Conservation (phyloP, 2,888 invertebrate species). For the Acanthococcus lagerstroemiae region DNA sequence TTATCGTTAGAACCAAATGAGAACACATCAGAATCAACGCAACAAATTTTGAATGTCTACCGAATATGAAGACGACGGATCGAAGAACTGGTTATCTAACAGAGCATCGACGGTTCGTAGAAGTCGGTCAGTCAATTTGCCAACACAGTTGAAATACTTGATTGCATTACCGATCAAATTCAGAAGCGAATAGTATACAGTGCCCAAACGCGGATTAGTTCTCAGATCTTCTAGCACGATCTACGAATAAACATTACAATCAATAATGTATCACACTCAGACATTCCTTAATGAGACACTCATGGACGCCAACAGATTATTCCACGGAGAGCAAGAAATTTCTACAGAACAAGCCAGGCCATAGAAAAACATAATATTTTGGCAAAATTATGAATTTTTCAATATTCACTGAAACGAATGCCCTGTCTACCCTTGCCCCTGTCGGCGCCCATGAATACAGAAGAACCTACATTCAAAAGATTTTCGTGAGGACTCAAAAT, state of each 20-base stretch:
- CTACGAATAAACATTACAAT: constrained; percentile 1
- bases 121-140: constrained; percentile 10
- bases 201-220: constrained; percentile 17
- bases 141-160: constrained; percentile 10
- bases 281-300: not conserved
- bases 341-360: too few relatives aligned
- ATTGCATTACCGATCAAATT: constrained; percentile 14
- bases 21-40: not conserved
- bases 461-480: constrained; percentile 5
- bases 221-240: constrained; percentile 7
- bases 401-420: too few relatives aligned
- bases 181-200: constrained; percentile 1
- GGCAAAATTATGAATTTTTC: too few relatives aligned
- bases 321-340: too few relatives aligned
- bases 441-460: too few relatives aligned
- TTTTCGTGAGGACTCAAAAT: constrained; percentile 10
- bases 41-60: not conserved
- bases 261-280: not conserved
- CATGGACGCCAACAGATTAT: too few relatives aligned
- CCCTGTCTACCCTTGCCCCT: too few relatives aligned
- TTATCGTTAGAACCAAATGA: not conserved
- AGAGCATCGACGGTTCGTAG: constrained; percentile 6
- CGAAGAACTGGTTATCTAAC: constrained; percentile 1
- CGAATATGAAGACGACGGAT: constrained; percentile 3
- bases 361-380: too few relatives aligned